Base-by-base conservation (phyloP, 2,888 invertebrate species). In the Oeneis ivallda region DNA sequence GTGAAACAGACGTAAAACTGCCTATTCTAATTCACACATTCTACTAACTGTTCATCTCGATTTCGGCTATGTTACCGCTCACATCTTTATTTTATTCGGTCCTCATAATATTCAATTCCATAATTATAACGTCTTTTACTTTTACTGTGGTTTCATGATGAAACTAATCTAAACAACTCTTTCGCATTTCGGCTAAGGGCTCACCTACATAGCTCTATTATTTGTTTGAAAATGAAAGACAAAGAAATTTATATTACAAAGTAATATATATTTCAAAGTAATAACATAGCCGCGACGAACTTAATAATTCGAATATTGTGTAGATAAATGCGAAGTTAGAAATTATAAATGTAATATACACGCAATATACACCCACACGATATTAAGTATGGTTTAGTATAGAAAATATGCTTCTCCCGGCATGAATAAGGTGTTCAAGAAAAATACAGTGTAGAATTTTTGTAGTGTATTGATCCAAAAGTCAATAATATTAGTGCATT, bases 401-500 rank as follows among this genome's bases (percentile, higher is more conserved):
- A n/a, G n/a, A n/a, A n/a, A 15, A 45, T 8, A 1, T 45, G 15
- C 8, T 7, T 15, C 8, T 1, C 8, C 15, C 15, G 15, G 0
- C 2, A 8, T 2, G 8, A 15, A 15, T 39, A 43, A 43, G 15
- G 2, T 9, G 45, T 15, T 15, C 15, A 15, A 15, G 15, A 3
- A 45, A 15, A 15, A 45, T 15, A 45, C 15, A 9, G 45, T 45
- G 45, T 45, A 45, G 8, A 4, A 15, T 15, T 45, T 15, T 45
- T 45, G 17, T 45, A 45, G 15, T 45, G 26, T 13, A 57, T 57
- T 57, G 43, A 45, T 58, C 34, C 58, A 32, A 47, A 58, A 58
- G 10, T 87, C 87, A 77, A 80, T 79, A 86, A 84, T 86, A 86
- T 85, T 82, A 83, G 81, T 84, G 84, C 82, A 87, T 85, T 82